These are phyloP conservation scores for Glyphotaelius pellucidus DNA, from an alignment of 2,888 invertebrate species.

Conservation along the genomic window DNA sequence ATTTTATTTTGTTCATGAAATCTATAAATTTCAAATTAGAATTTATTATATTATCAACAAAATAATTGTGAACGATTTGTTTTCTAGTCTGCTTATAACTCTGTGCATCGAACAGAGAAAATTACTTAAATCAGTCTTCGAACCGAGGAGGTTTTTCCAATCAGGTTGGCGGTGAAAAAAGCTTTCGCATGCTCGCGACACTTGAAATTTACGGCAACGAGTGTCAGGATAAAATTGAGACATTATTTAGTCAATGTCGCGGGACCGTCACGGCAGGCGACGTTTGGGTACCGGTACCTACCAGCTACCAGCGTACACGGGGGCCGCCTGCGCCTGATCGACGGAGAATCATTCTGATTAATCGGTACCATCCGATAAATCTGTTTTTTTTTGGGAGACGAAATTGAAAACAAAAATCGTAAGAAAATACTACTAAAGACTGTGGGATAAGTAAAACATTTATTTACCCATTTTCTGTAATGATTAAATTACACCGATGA, in stretches of 20 bases:
- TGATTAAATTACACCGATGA: neutral
- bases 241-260: slow-evolving; percentile 61
- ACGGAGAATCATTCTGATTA: neutral
- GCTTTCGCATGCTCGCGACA: slow-evolving; percentile 60
- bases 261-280: slow-evolving; percentile 23
- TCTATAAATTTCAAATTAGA: neutral
- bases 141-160: slow-evolving; percentile 61
- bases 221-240: slow-evolving; percentile 64
- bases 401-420: neutral
- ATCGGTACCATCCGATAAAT: neutral
- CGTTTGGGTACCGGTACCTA: neutral
- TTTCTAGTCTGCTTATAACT: neutral
- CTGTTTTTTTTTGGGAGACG: neutral
- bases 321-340: neutral
- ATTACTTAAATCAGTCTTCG: slow-evolving; percentile 62
- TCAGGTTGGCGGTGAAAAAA: slow-evolving; percentile 62
- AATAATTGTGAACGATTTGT: neutral
- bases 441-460: neutral
- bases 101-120: slow-evolving; percentile 52
- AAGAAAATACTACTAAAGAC: neutral
- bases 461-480: neutral
- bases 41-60: neutral
- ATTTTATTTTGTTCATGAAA: neutral
- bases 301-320: neutral
- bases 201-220: slow-evolving; percentile 61